Evolutionary conservation across 64 coral and sea anemone species (phyloP).

Genomic region (Orbicella faveolata): DNA sequence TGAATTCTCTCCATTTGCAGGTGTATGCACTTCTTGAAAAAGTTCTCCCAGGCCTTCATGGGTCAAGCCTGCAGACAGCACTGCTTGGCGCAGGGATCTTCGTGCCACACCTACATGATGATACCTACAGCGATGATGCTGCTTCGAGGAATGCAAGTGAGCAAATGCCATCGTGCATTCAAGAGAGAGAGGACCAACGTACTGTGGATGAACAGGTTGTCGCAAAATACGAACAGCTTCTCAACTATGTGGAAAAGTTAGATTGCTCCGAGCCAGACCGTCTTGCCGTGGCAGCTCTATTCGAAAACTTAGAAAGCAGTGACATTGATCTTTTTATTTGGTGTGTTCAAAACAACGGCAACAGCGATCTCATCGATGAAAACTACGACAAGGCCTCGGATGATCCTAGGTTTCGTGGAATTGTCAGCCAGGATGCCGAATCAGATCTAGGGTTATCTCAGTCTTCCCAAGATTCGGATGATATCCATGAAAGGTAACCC

Average conservation of each 20-base stretch:
- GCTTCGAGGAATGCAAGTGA: not conserved
- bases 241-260: not conserved
- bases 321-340: conserved; percentile 36
- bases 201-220: not conserved
- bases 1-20: conserved; percentile 5
- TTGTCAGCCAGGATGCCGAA: not conserved
- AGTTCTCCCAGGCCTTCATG: conserved; percentile 40
- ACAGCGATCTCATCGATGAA: conserved; percentile 15
- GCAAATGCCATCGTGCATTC: too few relatives aligned
- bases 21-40: conserved; percentile 67
- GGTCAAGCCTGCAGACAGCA: not conserved
- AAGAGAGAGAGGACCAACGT: not conserved
- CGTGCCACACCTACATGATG: not conserved
- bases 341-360: conserved; percentile 38
- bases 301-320: not conserved
- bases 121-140: not conserved
- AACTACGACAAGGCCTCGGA: conserved; percentile 11
- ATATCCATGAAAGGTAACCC: not conserved
- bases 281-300: conserved; percentile 41
- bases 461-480: not conserved
- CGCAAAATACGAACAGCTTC: conserved; percentile 9
- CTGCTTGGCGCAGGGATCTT: conserved; percentile 17
- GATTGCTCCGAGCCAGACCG: conserved; percentile 14
- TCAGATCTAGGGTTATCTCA: not conserved
- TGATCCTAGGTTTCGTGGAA: not conserved